Evolutionary conservation across 2,888 invertebrate genomes (phyloP).

Genomic region (Spisula solida): DNA sequence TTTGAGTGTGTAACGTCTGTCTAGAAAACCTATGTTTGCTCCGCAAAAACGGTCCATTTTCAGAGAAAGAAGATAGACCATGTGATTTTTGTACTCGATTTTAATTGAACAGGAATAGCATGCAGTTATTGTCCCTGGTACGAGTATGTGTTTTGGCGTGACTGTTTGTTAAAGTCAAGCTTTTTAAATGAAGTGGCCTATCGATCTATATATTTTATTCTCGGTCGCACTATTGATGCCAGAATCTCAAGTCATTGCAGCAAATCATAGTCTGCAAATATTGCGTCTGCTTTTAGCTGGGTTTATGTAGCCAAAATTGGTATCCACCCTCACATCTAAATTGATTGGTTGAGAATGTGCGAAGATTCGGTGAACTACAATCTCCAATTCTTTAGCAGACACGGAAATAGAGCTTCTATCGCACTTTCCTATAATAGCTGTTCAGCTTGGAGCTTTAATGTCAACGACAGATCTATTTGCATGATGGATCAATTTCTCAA

Average conservation of each 20-base stretch:
- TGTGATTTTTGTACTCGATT: too few species aligned
- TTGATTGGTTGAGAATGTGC: constrained; percentile 22
- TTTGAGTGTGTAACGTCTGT: background rate
- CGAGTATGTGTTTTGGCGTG: too few species aligned
- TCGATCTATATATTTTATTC: too few species aligned
- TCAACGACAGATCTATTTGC: constrained; percentile 36
- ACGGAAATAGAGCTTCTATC: constrained; percentile 28
- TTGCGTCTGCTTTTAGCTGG: background rate
- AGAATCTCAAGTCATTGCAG: background rate
- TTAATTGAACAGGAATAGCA: background rate
- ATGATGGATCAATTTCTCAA: constrained; percentile 29
- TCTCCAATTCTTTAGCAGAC: constrained; percentile 7
- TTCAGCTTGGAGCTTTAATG: background rate
- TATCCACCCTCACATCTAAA: constrained; percentile 34
- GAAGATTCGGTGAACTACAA: background rate
- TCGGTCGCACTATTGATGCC: background rate
- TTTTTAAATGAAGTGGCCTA: too few species aligned
- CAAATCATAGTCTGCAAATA: background rate
- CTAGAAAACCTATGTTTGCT: background rate
- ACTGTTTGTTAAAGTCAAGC: too few species aligned
- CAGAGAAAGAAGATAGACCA: too few species aligned
- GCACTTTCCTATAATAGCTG: background rate
- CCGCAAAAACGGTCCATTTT: background rate
- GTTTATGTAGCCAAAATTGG: background rate
- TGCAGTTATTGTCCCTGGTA: background rate